Evolutionary conservation across 2,888 invertebrate genomes (phyloP), one percentile per base, ranked within the genome.

Genomic region (Polyommatus iphigenia): DNA sequence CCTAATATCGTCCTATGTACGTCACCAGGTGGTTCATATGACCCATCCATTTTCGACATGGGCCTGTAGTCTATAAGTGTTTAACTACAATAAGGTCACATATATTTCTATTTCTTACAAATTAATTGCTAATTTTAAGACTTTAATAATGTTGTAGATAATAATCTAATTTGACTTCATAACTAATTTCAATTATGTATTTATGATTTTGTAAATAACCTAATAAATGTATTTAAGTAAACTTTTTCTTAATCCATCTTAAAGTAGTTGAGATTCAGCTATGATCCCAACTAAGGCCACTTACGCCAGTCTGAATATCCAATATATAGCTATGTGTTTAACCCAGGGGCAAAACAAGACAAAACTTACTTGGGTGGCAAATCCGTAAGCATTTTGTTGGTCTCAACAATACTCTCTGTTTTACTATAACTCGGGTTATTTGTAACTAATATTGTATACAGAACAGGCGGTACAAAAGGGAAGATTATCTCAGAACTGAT

Each of bases 201-300:
- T 62, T 62, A 62, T 59, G n/a, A 73, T 46, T 10, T 24, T 73
- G 73, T 73, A 73, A 73, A 73, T 73, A 73, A 73, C 73, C 50
- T 73, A 46, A 73, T 72, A 73, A 73, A 50, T 20, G 78, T 80
- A 80, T 82, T 78, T 79, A 76, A 81, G 76, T 76, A 54, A 76
- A 46, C 29, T 72, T 72, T 72, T n/a, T 4, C n/a, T 46, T 3
- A 59, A 24, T 57, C 62, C 8, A 20, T 8, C 59, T 20, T 7
- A 59, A 20, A 36, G 32, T 71, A n/a, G 10, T 3, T 36, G n/a
- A 36, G 71, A 41, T 72, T 20, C 71, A 62, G 71, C n/a, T n/a
- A 72, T 46, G 41, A 46, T 46, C 41, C 41, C 32, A 32, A 32
- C 32, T 32, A 32, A 32, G 32, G 32, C 32, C 32, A 32, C 32